Evolutionary conservation across 2,797 vertebrate genomes (phyloP), one percentile per base, ranked within the genome.

Genomic region (Staurois parvus): DNA sequence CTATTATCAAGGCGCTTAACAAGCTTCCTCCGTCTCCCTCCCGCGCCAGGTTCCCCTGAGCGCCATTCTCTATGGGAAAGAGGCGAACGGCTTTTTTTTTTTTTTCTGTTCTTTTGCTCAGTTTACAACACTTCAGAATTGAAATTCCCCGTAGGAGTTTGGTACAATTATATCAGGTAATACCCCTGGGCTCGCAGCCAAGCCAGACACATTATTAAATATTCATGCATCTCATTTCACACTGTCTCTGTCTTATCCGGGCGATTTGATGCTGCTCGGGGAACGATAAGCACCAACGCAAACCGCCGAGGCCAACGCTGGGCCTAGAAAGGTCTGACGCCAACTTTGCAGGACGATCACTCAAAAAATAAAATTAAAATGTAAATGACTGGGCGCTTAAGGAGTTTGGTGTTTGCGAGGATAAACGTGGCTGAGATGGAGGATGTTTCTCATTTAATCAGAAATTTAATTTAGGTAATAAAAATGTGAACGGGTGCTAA

Each of bases 171-270:
- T 72, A 83, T 83, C 79, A 88, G 80, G 85, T 76, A 84, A 87
- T 85, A 76, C 85, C 68, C 76, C 68, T 69, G 81, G 83, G 80
- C 83, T 48, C 24, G 29, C 62, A 77, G 76, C 64, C 76, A 77
- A 80, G 76, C 64, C 76, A 77, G 79, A 79, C 56, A 72, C 75
- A 76, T 75, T 45, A 88, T 85, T 76, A 85, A 85, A 73, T 78
- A 85, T 85, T 88, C 84, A 72, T 72, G 86, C 86, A 85, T 83
- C 79, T 76, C 75, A 85, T 88, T 87, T 85, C 72, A 83, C 66
- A 72, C 72, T 66, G 56, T 45, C 72, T 86, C 56, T 72, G 84
- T 77, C 76, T 81, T 81, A 82, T 86, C 72, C 24, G 77, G 19
- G 81, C 64, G 64, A 72, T 79, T 76, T 83, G 85, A 67, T 87